Evolutionary conservation across 2,888 invertebrate genomes (phyloP), one percentile per base, ranked within the genome.

Genomic region (Parnassius apollo): DNA sequence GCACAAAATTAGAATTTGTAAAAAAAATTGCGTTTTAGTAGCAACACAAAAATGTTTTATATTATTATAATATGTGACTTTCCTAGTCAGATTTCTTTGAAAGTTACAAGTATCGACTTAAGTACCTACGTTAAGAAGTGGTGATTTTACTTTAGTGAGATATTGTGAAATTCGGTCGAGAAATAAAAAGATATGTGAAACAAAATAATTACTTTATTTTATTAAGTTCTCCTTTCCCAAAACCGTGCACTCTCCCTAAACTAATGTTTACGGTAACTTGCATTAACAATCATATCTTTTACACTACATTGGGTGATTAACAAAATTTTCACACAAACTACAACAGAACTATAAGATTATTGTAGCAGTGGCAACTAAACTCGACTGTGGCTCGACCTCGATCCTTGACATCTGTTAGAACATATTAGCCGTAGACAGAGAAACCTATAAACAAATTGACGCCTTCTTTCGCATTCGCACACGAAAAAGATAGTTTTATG

Each of bases 71-170:
- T 46, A 56, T 45, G 63, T 76, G 77, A 76, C 79, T 81, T 75
- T 74, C 80, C 86, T 88, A 88, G 88, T 88, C 88, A 83, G 73
- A 75, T 75, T 78, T 75, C 81, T 77, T 81, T 78, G 71, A 75
- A 71, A 72, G 59, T 64, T 66, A 53, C 52, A 66, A 66, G 62
- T 51, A 58, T 59, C 64, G 67, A 74, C 7, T 49, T 13, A 49
- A 9, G 68, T 71, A 18, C 1, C 18, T 77, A 70, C 73, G 73
- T 70, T 75, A 75, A 73, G 70, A 74, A 76, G 78, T 76, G 77
- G 86, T 86, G 88, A 88, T 87, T 86, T 83, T 77, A 81, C 80
- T 83, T 85, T 81, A 86, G 83, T 86, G 83, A 86, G 82, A 84
- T 81, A 86, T 80, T 83, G 65, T 64, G 35, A 65, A 55, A 74